Percentiles rank a stretch among this genome's conserved stretches.
These are phyloP conservation scores for Aradophagus sp. DNA, from an alignment of 1,140 invertebrate genomes.

Conservation along the genomic window DNA sequence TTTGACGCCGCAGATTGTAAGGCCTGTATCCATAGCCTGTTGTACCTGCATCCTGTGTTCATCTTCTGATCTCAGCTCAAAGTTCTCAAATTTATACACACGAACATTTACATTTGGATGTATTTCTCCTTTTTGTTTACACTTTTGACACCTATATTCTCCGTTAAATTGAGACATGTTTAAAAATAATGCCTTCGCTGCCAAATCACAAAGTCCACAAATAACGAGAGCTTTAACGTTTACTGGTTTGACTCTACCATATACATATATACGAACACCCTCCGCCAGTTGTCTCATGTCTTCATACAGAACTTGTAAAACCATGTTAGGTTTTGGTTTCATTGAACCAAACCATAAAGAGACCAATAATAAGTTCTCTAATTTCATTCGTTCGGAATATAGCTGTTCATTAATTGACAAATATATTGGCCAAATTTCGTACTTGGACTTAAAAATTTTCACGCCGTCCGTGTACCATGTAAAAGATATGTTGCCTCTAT, in stretches of 20 bases:
- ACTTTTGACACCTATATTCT: constrained; percentile 17
- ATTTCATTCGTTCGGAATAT: constrained; percentile 7
- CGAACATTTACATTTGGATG: constrained; percentile 3
- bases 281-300: constrained; percentile 1
- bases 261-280: constrained; percentile 1
- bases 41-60: constrained; percentile 4
- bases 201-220: constrained; percentile 25
- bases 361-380: constrained; percentile 16
- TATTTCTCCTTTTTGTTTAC: constrained; percentile 11
- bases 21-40: constrained; percentile 1
- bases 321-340: constrained; percentile 17
- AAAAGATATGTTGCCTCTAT: constrained; percentile 8
- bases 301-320: constrained; percentile 6
- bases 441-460: constrained; percentile 4
- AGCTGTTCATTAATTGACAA: constrained; percentile 26
- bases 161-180: constrained; percentile 27
- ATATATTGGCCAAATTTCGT: constrained; percentile 27
- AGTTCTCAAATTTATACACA: constrained; percentile 7
- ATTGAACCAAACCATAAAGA: constrained; percentile 13
- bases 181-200: constrained; percentile 31
- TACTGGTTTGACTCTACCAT: background rate
- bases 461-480: too few species aligned
- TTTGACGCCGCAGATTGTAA: constrained; percentile 29
- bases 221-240: constrained; percentile 19
- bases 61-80: constrained; percentile 21